Base-by-base conservation (phyloP, 1,140 invertebrate species). In the Triops cancriformis region DNA sequence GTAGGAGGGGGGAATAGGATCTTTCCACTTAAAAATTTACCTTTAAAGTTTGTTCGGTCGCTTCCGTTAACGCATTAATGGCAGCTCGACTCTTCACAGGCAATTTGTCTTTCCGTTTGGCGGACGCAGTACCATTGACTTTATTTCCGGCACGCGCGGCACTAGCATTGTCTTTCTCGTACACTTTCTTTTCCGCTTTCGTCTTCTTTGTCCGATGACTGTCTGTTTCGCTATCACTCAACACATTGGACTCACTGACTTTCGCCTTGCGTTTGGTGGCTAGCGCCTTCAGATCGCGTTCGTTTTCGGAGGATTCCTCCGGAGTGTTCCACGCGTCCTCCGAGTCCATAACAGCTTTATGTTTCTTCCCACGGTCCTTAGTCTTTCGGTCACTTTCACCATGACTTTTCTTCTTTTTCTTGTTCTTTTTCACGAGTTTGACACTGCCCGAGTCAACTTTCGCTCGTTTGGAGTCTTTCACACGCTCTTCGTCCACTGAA, bases 41-140 rank as follows among this genome's bases (percentile, higher is more conserved):
- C 82, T 94, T 93, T 5, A 94, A 85, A 26, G 92, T 93, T 86
- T 94, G 91, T 83, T 94, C 92, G 0, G 91, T 92, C 4, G 90
- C 91, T 80, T 90, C 86, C 82, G 90, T 90, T 3, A 95, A 84
- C 0, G 92, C 93, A 82, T 93, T 91, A 77, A 93, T 89, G 10
- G 89, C 90, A 9, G 89, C 88, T 80, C 86, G 86, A 81, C 87
- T 89, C 85, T 86, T 79, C 74, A 75, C 79, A 83, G 84, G 76
- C 84, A 84, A 73, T 81, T 81, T 80, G 82, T 82, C 74, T 6
- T 80, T 31, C 75, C 27, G 78, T 84, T 81, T 79, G 42, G 27
- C 37, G 27, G 28, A 31, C 73, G 41, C 75, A 9, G 31, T 26
- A 72, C 81, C 80, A 79, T 81, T 76, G 75, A 76, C 72, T 74